Evolutionary conservation across 2,113 vertebrate species (phyloP), one percentile per base, ranked within the genome.

Genomic region (Ailuropoda melanoleuca): DNA sequence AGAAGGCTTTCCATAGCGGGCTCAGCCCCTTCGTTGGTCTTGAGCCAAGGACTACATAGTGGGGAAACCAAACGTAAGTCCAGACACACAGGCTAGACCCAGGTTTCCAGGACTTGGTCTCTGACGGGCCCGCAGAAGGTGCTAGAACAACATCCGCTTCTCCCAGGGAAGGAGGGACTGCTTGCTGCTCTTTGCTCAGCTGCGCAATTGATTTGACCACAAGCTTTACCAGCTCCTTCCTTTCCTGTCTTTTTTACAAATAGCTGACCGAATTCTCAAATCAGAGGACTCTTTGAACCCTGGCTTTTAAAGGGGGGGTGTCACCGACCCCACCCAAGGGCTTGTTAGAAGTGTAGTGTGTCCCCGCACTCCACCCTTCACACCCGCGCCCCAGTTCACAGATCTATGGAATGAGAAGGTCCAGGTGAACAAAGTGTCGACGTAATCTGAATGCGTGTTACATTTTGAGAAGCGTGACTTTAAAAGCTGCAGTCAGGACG

Each of bases 41-140:
- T 23, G 23, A 96, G 96, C 97, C 98, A 98, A 98, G 39, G 74
- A 72, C 97, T 96, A 96, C 93, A 96, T 86, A 96, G 97, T 53
- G 92, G 92, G 78, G 97, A 98, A 97, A 97, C 82, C 43, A 58
- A 96, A 96, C 53, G 89, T 74, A 39, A 12, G 60, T 74, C 78
- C 72, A 64, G 72, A 97, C n/a, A 95, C 34, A 95, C 82, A 87
- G 8, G 66, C 72, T 68, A 86, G 74, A 96, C 55, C 74, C 83
- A 23, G 26, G 43, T 95, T 96, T 97, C 96, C 0, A 2, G 84
- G 55, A 46, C 90, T 56, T 24, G 9, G 21, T 48, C 37, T 83
- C 84, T 85, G 95, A 85, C 37, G 2, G 13, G 39, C 74, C 83
- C 95, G 43, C 17, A 64, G 93, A 96, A 78, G 55, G 82, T 50